Evolutionary conservation across 2,888 invertebrate species (phyloP).

Genomic region (Exephanes ischioxanthus): DNA sequence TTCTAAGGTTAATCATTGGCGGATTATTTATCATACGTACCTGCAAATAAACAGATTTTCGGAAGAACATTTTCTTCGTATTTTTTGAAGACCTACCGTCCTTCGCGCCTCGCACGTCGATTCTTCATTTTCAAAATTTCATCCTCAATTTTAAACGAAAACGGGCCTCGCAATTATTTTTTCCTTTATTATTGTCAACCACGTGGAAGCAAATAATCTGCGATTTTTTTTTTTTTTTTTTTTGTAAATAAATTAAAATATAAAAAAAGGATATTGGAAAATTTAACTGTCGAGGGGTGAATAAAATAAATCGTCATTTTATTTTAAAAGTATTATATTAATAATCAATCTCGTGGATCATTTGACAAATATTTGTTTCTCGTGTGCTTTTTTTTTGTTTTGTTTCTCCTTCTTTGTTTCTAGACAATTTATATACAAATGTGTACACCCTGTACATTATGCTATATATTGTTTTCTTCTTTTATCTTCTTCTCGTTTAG

Average conservation of each 20-base stretch:
- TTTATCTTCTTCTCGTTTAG: conserved; percentile 6
- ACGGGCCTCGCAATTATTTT: no score
- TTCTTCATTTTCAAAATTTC: not conserved
- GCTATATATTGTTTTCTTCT: conserved; percentile 53
- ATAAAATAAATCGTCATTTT: not conserved
- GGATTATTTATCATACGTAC: not conserved
- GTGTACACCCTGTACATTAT: conserved; percentile 79
- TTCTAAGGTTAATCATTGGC: no score
- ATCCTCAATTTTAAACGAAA: not conserved
- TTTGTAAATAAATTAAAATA: not conserved
- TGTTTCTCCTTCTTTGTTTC: conserved; percentile 62
- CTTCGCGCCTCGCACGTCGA: not conserved
- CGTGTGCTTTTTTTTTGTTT: not conserved
- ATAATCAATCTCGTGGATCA: conserved; percentile 70
- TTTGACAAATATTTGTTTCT: conserved; percentile 47
- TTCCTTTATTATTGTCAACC: no score
- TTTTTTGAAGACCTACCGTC: no score
- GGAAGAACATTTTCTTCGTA: not conserved
- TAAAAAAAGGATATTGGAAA: not conserved
- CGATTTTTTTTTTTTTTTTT: not conserved
- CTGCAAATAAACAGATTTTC: not conserved
- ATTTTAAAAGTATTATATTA: conserved; percentile 79
- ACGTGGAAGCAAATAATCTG: no score
- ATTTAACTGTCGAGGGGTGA: not conserved
- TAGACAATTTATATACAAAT: conserved; percentile 78